Conservation (phyloP, 2,113 vertebrate species). For the Athene noctua region DNA sequence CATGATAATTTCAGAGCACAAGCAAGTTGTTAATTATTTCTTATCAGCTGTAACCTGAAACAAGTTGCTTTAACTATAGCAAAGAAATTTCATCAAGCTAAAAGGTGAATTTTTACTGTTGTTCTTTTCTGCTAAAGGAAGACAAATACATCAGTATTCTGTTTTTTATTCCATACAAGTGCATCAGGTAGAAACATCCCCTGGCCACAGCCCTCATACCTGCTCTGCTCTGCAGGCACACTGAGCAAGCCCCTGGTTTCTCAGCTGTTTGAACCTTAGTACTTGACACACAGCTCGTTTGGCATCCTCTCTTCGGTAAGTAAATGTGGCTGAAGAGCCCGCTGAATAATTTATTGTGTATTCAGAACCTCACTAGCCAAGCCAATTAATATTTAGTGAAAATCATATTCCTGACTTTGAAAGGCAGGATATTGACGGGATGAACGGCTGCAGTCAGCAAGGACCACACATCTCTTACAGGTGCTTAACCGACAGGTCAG, state of each 20-base stretch:
- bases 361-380: not conserved
- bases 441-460: not conserved
- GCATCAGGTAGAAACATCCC: not conserved
- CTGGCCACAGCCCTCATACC: not conserved
- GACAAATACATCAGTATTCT: not conserved
- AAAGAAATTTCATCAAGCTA: not conserved
- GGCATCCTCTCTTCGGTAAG: not conserved
- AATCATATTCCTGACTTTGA: not conserved
- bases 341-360: constrained; percentile 3
- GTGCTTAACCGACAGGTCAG: not conserved
- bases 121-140: not conserved
- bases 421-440: not conserved
- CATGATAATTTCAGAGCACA: not conserved
- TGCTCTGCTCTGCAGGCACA: not conserved
- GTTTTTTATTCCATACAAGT: not conserved
- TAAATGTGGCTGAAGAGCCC: not conserved
- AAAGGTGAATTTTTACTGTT: not conserved
- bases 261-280: rapidly evolving
- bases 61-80: not conserved
- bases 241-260: not conserved
- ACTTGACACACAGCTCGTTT: not conserved
- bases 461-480: rapidly evolving
- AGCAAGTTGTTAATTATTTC: not conserved
- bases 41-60: not conserved
- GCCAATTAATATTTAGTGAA: constrained; percentile 3